Base-by-base conservation (phyloP, 2,888 invertebrate genomes). In the Drosophila kuntzei region DNA sequence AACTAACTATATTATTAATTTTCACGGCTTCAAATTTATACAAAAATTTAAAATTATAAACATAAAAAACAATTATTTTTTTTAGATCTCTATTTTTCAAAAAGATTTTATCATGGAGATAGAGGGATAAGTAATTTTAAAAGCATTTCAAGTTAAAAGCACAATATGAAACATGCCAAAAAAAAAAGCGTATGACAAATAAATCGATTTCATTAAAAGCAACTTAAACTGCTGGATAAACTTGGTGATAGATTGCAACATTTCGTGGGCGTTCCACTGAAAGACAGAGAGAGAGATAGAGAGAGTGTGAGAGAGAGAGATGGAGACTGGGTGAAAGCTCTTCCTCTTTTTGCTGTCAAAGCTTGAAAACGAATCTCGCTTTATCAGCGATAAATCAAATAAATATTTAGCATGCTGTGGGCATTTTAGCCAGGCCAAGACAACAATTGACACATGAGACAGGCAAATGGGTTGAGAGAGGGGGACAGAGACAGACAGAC, bases 331-430 rank as follows among this genome's bases (percentile, higher is more conserved):
- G 74, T 74, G 74, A 74, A 74, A 74, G 74, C 75, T 53, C 60
- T 53, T 51, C 57, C 50, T 39, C 37, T 18, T 39, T 8, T 39
- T 8, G 22, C 18, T 25, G 16, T 16, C 32, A 22, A 25, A 12
- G 46, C 29, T 16, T 12, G 7, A 27, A 34, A 44, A 20, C 36
- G 61, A 61, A 55, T 44, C 36, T 51, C 2, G 44, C 8, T 29
- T 66, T 71, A 75, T 76, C 76, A 53, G 41, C 59, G 14, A 67
- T 76, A 75, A 71, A 76, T 75, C 68, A 76, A 78, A 62, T 54
- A 76, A 73, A 62, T 54, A 73, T 68, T 68, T 50, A 64, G 58
- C 61, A 47, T 51, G 64, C 54, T 44, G 53, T 16, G 29, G 20
- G 44, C 43, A 41, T 32, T 36, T 22, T 27, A 29, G 53, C 39